Percentiles rank a stretch among this genome's conserved stretches.
These are phyloP conservation scores for Myripristis jacobus DNA, from an alignment of 2,797 vertebrate genomes.

Conservation along the genomic window DNA sequence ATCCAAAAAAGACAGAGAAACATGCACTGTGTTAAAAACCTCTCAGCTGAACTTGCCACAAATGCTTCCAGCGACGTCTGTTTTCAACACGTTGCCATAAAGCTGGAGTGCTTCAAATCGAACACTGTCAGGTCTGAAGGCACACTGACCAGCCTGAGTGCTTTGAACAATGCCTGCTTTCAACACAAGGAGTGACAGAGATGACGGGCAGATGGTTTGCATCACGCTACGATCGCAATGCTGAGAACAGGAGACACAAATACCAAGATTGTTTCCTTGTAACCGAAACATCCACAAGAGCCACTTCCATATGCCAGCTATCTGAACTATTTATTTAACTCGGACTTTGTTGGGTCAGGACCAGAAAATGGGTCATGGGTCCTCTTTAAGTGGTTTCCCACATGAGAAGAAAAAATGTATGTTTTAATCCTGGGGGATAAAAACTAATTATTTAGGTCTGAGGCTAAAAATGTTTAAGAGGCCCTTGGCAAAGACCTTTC, in stretches of 20 bases:
- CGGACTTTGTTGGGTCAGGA: background rate
- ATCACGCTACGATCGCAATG: conserved; percentile 43
- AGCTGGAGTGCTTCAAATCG: conserved; percentile 33
- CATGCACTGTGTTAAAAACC: conserved; percentile 29
- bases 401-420: conserved; percentile 1
- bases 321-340: conserved; percentile 25
- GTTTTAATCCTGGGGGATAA: background rate
- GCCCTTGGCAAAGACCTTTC: background rate
- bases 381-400: conserved; percentile 4
- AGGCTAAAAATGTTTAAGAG: conserved; percentile 1
- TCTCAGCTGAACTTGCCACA: conserved; percentile 38
- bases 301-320: conserved; percentile 25
- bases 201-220: conserved; percentile 68
- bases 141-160: conserved; percentile 49
- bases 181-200: conserved; percentile 53
- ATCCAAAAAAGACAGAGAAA: conserved; percentile 43
- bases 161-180: conserved; percentile 69
- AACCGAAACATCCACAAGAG: conserved; percentile 34
- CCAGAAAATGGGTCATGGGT: background rate
- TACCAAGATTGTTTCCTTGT: conserved; percentile 14
- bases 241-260: conserved; percentile 37
- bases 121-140: conserved; percentile 51
- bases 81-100: conserved; percentile 57
- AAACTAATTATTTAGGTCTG: background rate
- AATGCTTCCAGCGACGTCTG: conserved; percentile 36